Evolutionary conservation across 2,113 vertebrate species (phyloP), one percentile per base, ranked within the genome.

Genomic region (Atherinomorus stipes): DNA sequence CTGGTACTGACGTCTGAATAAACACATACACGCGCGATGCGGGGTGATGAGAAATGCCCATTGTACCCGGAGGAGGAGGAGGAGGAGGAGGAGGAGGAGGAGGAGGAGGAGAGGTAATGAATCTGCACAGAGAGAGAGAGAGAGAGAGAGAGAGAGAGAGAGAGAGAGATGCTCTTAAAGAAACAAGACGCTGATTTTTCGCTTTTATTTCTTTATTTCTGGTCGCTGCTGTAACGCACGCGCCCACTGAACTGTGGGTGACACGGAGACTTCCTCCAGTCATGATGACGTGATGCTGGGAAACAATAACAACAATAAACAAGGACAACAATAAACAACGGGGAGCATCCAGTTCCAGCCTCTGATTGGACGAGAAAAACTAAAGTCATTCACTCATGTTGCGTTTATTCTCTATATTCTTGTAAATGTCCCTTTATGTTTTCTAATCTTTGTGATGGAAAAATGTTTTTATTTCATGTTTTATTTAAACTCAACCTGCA

Each of bases 1-100:
- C 92, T 97, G 97, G 96, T 97, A 97, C 96, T 96, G 95, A 94
- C 64, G 94, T 96, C 95, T 97, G 96, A 98, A 97, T 97, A 96
- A 76, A 83, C 79, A 81, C 77, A 71, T 61, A 66, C 72, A 80
- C 74, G 64, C 76, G 95, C 95, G n/a, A n/a, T n/a, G 94, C 95
- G 95, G 95, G 95, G 72, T 59, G 81, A 84, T 96, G 95, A 97
- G 96, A 96, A 96, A 98, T 96, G 95, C 93, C 94, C 95, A 97
- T 98, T 98, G 97, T 98, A 93, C 95, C 69, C 78, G 1, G 67
- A 80, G 73, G 81, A 84, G 72, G 81, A 69, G 74, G 34, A 64
- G 67, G 21, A 68, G 65, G 15, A 47, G 42, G 40, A 54, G 49
- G 23, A 62, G 71, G 15, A 71, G 68, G n/a, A 75, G 66, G 1